Conservation (phyloP, 2,113 vertebrate species). For the Coturnix japonica region DNA sequence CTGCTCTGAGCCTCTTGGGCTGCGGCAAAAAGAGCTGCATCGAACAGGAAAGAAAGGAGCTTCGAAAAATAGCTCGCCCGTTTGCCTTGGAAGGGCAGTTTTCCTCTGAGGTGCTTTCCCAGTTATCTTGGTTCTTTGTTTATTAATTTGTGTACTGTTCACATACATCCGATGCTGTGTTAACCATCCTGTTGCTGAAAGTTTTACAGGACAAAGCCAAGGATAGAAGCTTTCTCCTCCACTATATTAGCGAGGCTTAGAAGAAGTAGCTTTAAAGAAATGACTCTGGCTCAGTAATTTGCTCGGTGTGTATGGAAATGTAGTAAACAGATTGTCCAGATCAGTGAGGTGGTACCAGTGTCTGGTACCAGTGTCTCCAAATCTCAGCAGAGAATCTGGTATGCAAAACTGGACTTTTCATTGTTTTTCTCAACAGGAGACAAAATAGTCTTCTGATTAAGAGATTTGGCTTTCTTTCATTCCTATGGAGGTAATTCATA, state of each 20-base stretch:
- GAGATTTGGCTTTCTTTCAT: background rate
- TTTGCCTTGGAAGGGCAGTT: background rate
- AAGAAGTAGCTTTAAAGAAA: background rate
- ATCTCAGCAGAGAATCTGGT: background rate
- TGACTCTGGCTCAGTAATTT: background rate
- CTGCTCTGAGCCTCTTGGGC: background rate
- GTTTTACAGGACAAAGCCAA: background rate
- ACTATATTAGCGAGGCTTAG: background rate
- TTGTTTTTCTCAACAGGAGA: background rate
- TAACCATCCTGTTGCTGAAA: background rate
- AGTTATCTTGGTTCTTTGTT: background rate
- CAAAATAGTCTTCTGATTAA: background rate
- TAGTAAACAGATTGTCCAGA: background rate
- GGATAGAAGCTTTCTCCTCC: background rate
- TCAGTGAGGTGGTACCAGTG: background rate
- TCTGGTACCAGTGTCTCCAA: accelerated
- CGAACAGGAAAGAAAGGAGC: background rate
- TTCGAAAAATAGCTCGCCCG: background rate
- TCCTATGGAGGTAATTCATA: background rate
- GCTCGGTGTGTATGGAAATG: background rate
- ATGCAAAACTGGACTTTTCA: background rate
- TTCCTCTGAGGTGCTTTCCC: background rate
- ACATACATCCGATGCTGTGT: background rate
- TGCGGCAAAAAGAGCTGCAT: background rate
- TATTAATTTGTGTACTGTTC: background rate